Base-by-base conservation (phyloP, 2,888 invertebrate species). In the Sesia apiformis region DNA sequence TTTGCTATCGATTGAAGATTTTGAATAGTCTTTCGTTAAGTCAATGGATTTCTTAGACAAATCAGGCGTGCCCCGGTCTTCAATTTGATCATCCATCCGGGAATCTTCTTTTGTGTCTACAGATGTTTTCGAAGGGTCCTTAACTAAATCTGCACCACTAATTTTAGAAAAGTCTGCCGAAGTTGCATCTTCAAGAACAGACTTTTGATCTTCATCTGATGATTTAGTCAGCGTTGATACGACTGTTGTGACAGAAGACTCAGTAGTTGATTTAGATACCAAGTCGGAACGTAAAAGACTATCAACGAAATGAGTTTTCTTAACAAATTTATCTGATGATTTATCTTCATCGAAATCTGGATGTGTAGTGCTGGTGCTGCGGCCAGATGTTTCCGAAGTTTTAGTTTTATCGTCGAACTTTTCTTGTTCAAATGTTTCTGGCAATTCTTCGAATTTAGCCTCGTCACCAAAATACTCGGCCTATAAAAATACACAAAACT, bases 1-100 rank as follows among this genome's bases (percentile, higher is more conserved):
- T 72, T 89, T 89, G 62, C 89, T 89, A 58, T 89, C 89, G 50
- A 89, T 87, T 40, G 89, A 89, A 23, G 89, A 89, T 63, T 89
- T 89, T 1, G 89, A 89, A 59, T 87, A 89, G 63, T 89, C 89
- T 66, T 89, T 89, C 4, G 87, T 87, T 56, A 89, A 64, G 58
- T 88, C 89, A 40, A 88, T 67, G 0, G 89, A 89, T 63, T 88
- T 89, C 57, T 89, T 89, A 0, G 89, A 89, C n/a, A 88, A 65
- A 59, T 89, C 89, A 46, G 88, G 88, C 4, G 88, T 88, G 2
- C 72, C 85, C 46, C 82, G 68, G 50, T 87, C 88, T 68, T 87
- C 88, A 5, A 66, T 58, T 55, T 73, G 78, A 46, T 87, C 84
- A 49, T 88, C 88, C 8, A 74, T 62, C 62, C 71, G 78, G 6